Percentiles rank a stretch among this genome's conserved stretches.
Evolutionary conservation across 2,797 vertebrate genomes (phyloP).

Genomic region (Steatocranus sp.): DNA sequence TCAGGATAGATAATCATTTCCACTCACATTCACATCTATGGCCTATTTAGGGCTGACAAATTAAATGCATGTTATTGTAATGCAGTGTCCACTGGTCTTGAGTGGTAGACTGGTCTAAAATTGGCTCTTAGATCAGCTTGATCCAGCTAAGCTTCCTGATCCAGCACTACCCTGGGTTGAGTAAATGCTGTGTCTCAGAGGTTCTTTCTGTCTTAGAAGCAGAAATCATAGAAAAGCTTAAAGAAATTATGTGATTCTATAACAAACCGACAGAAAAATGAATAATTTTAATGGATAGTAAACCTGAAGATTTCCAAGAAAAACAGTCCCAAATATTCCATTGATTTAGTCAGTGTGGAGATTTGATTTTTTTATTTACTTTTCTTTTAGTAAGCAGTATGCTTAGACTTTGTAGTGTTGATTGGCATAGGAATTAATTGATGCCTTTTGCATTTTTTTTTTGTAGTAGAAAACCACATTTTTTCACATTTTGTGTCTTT

Average conservation of each 20-base stretch:
- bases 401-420: not conserved
- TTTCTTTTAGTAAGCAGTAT: not conserved
- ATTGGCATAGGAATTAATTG: not conserved
- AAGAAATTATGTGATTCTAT: not conserved
- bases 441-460: not conserved
- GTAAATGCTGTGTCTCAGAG: not conserved
- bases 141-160: not conserved
- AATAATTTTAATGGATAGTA: not conserved
- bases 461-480: not conserved
- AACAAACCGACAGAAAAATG: accelerated
- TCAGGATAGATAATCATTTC: not conserved
- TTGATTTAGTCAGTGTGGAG: not conserved
- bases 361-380: not conserved
- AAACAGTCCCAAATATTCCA: not conserved
- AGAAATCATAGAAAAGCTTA: not conserved
- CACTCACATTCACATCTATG: not conserved
- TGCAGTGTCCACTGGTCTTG: not conserved
- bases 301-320: not conserved
- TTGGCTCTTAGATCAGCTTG: not conserved
- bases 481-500: not conserved
- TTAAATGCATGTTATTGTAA: not conserved
- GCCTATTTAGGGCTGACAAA: not conserved
- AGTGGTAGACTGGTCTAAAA: not conserved
- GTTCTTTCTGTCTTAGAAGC: not conserved
- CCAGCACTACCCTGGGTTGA: not conserved